These are phyloP conservation scores for Parazoanthus atlanticus DNA, from an alignment of 92 coral and sea anemone species.

Conservation along the genomic window DNA sequence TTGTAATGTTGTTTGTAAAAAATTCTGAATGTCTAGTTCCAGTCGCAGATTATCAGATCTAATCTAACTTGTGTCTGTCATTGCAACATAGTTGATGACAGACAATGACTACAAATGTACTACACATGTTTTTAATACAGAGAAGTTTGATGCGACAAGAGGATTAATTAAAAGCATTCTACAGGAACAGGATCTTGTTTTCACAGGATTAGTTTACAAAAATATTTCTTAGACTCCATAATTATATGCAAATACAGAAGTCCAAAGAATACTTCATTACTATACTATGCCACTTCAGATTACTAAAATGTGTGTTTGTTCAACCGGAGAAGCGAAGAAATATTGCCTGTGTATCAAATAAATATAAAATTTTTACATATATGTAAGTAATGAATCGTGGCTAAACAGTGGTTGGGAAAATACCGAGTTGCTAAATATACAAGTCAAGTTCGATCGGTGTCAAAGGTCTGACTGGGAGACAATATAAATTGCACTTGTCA, in stretches of 20 bases:
- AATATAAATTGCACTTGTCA: neutral
- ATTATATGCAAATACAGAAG: neutral
- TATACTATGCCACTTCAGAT: neutral
- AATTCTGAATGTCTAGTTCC: no score
- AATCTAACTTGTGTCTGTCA: no score
- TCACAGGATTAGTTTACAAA: slow-evolving; percentile 5
- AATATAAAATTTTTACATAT: neutral
- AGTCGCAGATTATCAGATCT: no score
- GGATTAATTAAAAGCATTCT: neutral
- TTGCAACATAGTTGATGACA: no score
- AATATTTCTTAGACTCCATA: neutral
- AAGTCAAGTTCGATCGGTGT: slow-evolving; percentile 2
- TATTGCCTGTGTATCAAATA: neutral
- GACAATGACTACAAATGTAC: no score
- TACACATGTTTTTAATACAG: no score
- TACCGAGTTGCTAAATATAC: neutral
- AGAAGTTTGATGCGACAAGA: no score
- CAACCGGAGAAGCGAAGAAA: slow-evolving; percentile 4
- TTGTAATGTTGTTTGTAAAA: no score
- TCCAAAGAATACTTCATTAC: neutral
- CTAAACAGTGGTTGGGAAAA: no score
- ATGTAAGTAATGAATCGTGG: neutral
- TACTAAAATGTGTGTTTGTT: neutral
- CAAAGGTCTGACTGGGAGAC: slow-evolving; percentile 8
- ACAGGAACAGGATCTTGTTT: neutral